These are phyloP conservation scores for Aplochiton taeniatus DNA, from an alignment of 2,797 vertebrate species.

Conservation along the genomic window DNA sequence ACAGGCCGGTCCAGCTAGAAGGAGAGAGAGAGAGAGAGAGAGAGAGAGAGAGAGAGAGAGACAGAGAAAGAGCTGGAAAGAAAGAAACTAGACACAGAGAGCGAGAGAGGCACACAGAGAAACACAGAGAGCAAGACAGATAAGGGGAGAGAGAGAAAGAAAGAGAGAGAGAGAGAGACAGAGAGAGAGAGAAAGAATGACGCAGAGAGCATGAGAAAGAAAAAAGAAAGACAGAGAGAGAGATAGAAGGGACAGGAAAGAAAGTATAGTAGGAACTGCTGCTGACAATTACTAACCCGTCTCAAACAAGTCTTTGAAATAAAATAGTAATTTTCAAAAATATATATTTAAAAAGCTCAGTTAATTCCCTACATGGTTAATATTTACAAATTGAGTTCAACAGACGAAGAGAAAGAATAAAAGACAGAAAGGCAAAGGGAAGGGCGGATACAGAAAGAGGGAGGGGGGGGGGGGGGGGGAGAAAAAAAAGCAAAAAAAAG, in stretches of 20 bases:
- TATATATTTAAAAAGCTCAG: constrained; percentile 66
- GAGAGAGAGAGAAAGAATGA: no score
- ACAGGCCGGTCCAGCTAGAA: constrained; percentile 56
- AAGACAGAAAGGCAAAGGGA: constrained; percentile 34
- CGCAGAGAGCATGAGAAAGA: no score
- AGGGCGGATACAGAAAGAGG: constrained; percentile 37
- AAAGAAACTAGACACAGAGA: no score
- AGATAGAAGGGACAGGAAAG: constrained; percentile 8
- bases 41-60: no score
- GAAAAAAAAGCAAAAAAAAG: constrained; percentile 52
- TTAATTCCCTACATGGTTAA: constrained; percentile 79
- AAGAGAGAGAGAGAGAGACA: no score
- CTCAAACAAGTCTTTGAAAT: constrained; percentile 73
- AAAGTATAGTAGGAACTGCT: background rate
- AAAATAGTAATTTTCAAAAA: constrained; percentile 77
- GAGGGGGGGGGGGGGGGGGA: constrained; percentile 19
- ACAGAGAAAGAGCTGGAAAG: constrained; percentile 15
- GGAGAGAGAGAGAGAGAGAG: no score
- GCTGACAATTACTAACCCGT: constrained; percentile 48
- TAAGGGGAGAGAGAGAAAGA: no score
- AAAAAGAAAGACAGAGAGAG: no score
- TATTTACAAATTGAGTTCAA: constrained; percentile 81
- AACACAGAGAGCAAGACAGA: constrained; percentile 50
- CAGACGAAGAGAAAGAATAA: constrained; percentile 44
- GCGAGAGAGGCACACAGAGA: no score